Percentiles rank a stretch among this genome's conserved stretches.
Conservation (phyloP, 30 jellyfish, hydroid and myxozoan species). For the Pelagia noctiluca region DNA sequence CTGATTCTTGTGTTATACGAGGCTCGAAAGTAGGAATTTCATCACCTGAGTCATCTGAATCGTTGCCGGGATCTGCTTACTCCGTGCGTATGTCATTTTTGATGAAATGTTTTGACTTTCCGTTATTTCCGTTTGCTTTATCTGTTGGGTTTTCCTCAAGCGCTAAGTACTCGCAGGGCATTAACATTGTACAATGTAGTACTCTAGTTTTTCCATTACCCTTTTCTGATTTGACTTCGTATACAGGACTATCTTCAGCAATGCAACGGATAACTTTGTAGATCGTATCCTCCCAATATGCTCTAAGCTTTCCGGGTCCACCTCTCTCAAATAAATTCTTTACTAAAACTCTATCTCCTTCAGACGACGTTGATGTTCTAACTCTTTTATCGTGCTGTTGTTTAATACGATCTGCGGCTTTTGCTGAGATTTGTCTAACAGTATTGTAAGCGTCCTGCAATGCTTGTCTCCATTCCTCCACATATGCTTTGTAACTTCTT, state of each 20-base stretch:
- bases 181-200: slow-evolving; percentile 7
- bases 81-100: background rate
- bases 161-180: background rate
- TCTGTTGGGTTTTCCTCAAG: slow-evolving; percentile 6
- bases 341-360: slow-evolving; percentile 21
- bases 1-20: background rate
- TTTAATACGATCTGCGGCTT: slow-evolving; percentile 26
- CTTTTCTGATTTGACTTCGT: slow-evolving; percentile 30
- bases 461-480: slow-evolving; percentile 17
- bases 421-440: slow-evolving; percentile 1
- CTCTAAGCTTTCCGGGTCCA: slow-evolving; percentile 25
- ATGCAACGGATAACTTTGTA: slow-evolving; percentile 18
- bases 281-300: slow-evolving; percentile 9
- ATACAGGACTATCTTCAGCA: slow-evolving; percentile 22
- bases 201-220: slow-evolving; percentile 22
- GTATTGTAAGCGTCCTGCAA: slow-evolving; percentile 18
- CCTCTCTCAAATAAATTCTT: slow-evolving; percentile 7
- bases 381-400: slow-evolving; percentile 4
- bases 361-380: background rate
- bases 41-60: background rate
- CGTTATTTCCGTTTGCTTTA: background rate
- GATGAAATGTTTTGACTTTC: background rate
- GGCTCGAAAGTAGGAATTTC: slow-evolving; percentile 2
- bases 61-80: slow-evolving; percentile 1
- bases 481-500: slow-evolving; percentile 6